phyloP scores from a whole-genome alignment of 2,113 vertebrate genomes.

The Oncorhynchus masou region DNA sequence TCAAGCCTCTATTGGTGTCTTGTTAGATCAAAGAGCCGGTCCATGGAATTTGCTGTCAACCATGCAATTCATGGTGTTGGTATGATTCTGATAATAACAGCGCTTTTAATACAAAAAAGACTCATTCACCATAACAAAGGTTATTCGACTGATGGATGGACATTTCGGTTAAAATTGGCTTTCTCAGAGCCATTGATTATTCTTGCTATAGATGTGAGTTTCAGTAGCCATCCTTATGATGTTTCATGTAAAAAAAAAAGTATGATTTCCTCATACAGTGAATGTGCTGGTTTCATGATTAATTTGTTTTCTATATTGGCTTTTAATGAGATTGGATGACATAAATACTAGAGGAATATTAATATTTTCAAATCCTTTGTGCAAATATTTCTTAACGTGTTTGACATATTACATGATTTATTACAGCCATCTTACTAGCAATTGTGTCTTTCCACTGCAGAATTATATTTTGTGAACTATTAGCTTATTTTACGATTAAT shows the following conservation, averaged over 20 bases:
- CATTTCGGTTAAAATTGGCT: background rate
- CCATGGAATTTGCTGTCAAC: background rate
- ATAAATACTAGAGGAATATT: no score
- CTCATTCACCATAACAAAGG: background rate
- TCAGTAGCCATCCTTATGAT: no score
- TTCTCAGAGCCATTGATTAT: background rate
- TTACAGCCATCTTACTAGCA: no score
- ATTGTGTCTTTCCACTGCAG: no score
- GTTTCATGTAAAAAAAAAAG: no score
- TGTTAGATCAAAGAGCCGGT: background rate
- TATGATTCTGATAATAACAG: background rate
- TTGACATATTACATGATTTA: background rate
- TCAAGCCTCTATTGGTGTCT: background rate
- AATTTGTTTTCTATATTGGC: background rate
- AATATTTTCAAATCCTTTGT: no score
- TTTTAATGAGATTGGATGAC: background rate
- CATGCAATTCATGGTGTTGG: background rate
- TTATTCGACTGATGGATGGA: background rate
- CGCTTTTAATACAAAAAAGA: background rate
- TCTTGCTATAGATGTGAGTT: background rate
- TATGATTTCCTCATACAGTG: no score
- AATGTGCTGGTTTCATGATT: background rate
- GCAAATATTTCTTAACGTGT: background rate
- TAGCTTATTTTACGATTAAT: no score
- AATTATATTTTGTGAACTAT: no score